phyloP scores from a whole-genome alignment of 2,113 vertebrate genomes.

The Micronisus gabar region DNA sequence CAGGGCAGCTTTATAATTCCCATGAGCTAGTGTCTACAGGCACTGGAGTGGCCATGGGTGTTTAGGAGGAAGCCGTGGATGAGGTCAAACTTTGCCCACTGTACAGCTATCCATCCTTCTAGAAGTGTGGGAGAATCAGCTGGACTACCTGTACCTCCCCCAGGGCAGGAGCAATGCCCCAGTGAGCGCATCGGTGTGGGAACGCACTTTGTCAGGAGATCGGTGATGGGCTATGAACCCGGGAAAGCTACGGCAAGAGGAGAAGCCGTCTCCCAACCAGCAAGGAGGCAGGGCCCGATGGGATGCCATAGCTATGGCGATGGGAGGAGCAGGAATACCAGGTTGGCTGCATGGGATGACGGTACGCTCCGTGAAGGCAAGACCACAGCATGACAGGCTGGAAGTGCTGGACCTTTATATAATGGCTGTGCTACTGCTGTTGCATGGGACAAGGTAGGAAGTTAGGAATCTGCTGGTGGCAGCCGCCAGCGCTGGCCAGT shows the following conservation, averaged over 20 bases:
- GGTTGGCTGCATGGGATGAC: neutral
- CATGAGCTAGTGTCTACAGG: neutral
- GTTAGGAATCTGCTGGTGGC: neutral
- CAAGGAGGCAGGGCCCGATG: neutral
- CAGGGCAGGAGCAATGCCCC: neutral
- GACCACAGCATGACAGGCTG: neutral
- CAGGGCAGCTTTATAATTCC: neutral
- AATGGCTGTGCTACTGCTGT: neutral
- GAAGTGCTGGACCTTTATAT: neutral
- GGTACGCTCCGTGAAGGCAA: neutral
- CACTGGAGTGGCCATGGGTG: neutral
- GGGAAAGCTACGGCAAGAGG: neutral
- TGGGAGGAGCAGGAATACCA: neutral
- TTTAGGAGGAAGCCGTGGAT: neutral
- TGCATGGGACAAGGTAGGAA: neutral
- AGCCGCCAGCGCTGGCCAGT: neutral
- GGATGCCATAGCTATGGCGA: neutral
- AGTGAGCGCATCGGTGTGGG: accelerated
- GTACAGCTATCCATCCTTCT: neutral
- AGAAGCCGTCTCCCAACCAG: neutral
- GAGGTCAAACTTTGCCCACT: neutral
- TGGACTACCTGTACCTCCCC: neutral
- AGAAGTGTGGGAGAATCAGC: neutral
- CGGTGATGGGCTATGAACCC: neutral
- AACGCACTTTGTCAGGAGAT: neutral